Conservation (phyloP, 2,797 vertebrate species). For the Hydrocynus forskahlii region DNA sequence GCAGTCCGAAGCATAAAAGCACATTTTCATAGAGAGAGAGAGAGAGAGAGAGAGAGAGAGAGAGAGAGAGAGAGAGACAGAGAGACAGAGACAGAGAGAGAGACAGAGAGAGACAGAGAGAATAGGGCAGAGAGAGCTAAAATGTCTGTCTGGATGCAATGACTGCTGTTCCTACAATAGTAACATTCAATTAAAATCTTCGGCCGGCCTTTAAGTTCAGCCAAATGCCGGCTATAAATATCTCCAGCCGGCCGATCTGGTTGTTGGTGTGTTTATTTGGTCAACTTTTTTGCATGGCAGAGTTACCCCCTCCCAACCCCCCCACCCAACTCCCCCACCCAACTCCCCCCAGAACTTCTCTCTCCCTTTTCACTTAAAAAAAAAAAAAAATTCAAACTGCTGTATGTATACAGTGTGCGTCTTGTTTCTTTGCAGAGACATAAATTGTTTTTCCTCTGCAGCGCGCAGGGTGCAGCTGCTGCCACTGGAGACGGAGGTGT, state of each 20-base stretch:
- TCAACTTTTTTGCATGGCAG: conserved; percentile 60
- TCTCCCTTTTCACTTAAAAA: conserved; percentile 38
- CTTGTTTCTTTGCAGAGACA: conserved; percentile 44
- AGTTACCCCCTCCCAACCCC: background rate
- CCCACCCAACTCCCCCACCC: background rate
- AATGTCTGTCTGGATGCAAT: conserved; percentile 60
- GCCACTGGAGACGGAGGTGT: conserved; percentile 8
- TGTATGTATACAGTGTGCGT: conserved; percentile 39
- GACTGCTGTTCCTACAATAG: conserved; percentile 65
- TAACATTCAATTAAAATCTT: conserved; percentile 71
- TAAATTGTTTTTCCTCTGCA: background rate
- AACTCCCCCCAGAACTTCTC: background rate
- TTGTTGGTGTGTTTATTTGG: conserved; percentile 71
- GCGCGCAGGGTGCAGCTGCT: background rate
- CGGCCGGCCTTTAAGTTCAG: conserved; percentile 66
- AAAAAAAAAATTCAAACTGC: conserved; percentile 51
- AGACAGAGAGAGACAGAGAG: conserved; percentile 35
- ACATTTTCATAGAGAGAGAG: conserved; percentile 19
- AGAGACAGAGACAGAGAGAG: background rate
- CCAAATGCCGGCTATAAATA: conserved; percentile 74
- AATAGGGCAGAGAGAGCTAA: conserved; percentile 54
- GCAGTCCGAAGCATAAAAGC: conserved; percentile 35
- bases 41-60: too few relatives aligned
- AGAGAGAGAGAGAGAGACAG: background rate
- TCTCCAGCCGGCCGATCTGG: conserved; percentile 63